Conservation (phyloP, 2,888 invertebrate species). For the Dasypolia templi region DNA sequence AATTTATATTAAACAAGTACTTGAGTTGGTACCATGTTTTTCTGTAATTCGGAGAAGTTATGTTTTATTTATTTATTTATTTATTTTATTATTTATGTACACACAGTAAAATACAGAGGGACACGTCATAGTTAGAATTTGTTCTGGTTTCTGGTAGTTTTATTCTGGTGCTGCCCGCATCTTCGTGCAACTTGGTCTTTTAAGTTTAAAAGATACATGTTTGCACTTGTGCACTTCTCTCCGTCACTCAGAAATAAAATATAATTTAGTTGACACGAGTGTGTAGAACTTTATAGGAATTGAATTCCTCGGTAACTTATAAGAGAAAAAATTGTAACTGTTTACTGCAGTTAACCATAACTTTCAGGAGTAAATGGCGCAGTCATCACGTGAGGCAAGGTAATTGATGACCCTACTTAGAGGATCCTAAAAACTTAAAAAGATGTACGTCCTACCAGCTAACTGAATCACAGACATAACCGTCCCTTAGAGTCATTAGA, state of each 20-base stretch:
- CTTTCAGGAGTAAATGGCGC: neutral
- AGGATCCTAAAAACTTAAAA: neutral
- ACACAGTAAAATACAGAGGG: no score
- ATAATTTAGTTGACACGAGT: slow-evolving; percentile 5
- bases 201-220: slow-evolving; percentile 21
- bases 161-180: slow-evolving; percentile 18
- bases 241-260: neutral
- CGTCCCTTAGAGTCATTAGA: no score
- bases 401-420: neutral
- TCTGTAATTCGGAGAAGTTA: slow-evolving; percentile 44
- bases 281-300: neutral
- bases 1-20: slow-evolving; percentile 68
- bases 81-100: no score
- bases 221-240: neutral
- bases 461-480: no score
- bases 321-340: neutral
- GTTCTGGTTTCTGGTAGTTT: no score
- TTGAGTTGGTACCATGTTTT: slow-evolving; percentile 50
- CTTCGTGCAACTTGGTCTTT: slow-evolving; percentile 27
- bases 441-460: neutral
- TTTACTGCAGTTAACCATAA: neutral
- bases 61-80: no score
- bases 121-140: no score
- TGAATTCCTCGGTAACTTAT: neutral
- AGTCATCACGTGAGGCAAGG: neutral